These are phyloP conservation scores for Trachythela sp. DNA, from an alignment of 64 coral and sea anemone genomes.

Conservation along the genomic window DNA sequence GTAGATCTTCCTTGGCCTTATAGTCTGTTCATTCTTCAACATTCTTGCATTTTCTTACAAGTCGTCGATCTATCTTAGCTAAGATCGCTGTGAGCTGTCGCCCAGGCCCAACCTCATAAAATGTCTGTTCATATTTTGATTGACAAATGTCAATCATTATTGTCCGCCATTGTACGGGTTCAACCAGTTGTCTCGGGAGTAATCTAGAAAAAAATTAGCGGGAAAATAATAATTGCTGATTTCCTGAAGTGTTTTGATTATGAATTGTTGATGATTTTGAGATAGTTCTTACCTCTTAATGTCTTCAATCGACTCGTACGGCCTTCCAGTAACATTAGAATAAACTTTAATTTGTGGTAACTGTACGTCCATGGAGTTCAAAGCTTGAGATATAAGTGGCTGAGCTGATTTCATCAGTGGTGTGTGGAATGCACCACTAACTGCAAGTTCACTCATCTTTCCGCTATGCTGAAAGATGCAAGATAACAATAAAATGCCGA, in stretches of 20 bases:
- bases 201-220: not conserved
- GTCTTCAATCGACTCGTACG: constrained; percentile 48
- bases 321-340: constrained; percentile 76
- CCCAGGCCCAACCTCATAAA: constrained; percentile 82
- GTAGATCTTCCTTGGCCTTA: no score
- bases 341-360: constrained; percentile 64
- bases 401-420: constrained; percentile 70
- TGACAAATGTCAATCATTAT: constrained; percentile 45
- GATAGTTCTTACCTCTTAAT: constrained; percentile 55
- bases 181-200: constrained; percentile 65
- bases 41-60: constrained; percentile 42
- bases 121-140: not conserved
- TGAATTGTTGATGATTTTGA: not conserved
- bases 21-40: constrained; percentile 22
- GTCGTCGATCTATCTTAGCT: constrained; percentile 56
- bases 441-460: constrained; percentile 60
- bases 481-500: not conserved
- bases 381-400: constrained; percentile 44
- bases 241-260: not conserved
- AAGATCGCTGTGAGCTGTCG: constrained; percentile 72
- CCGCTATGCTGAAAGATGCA: constrained; percentile 58
- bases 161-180: constrained; percentile 72
- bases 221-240: not conserved
- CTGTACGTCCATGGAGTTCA: constrained; percentile 41
- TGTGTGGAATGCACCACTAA: constrained; percentile 91